A percentile compares a stretch with the other conserved stretches of the same genome.
Conservation (phyloP, 2,113 vertebrate genomes). For the human (Homo sapiens) region GRCh38 chr2:82330001-82330500, state of each 20-base stretch:
- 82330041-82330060: not conserved
- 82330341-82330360: not conserved
- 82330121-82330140: not conserved
- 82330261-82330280: not conserved
- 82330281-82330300: not conserved
- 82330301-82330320: not conserved
- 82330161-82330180: not conserved
- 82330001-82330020: not conserved
- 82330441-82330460: conserved; percentile 45
- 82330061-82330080: not conserved
- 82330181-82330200: not conserved
- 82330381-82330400: not conserved
- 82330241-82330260: not conserved
- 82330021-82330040: not conserved
- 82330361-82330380: not conserved
- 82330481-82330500: conserved; percentile 70
- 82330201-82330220: not conserved
- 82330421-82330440: conserved; percentile 36
- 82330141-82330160: not conserved
- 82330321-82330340: not conserved
- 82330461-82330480: conserved; percentile 49
- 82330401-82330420: no score
- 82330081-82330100: not conserved
- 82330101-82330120: not conserved
- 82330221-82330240: not conserved